These are phyloP conservation scores for Philereme vetulata DNA, from an alignment of 2,888 invertebrate genomes.

Conservation along the genomic window DNA sequence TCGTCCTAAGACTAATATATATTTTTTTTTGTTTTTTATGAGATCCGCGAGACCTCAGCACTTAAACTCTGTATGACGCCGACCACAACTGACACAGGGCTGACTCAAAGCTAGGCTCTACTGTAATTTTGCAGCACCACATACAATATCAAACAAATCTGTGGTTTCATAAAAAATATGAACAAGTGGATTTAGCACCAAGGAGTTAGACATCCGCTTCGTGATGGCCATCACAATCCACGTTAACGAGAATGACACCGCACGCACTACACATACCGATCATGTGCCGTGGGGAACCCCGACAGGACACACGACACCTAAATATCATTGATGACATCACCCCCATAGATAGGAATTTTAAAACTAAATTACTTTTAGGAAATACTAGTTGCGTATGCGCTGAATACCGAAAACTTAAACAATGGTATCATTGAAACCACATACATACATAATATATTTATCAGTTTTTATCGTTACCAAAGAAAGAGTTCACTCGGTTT, in stretches of 20 bases:
- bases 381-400: slow-evolving; percentile 26
- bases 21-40: too few species aligned
- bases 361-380: slow-evolving; percentile 37
- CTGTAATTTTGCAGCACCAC: too few species aligned
- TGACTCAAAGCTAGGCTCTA: too few species aligned
- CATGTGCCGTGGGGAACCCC: slow-evolving; percentile 71
- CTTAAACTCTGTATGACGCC: too few species aligned
- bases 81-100: too few species aligned
- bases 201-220: slow-evolving; percentile 51
- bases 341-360: slow-evolving; percentile 50
- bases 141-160: too few species aligned
- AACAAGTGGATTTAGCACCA: slow-evolving; percentile 7
- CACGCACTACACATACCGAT: slow-evolving; percentile 50
- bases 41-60: too few species aligned
- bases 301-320: slow-evolving; percentile 59
- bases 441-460: too few species aligned
- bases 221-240: slow-evolving; percentile 33
- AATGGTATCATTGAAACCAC: neutral
- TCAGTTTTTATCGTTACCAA: too few species aligned
- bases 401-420: slow-evolving; percentile 10
- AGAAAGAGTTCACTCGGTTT: too few species aligned
- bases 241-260: slow-evolving; percentile 47
- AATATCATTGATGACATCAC: slow-evolving; percentile 68
- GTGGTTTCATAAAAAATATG: too few species aligned
- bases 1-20: too few species aligned